These are phyloP conservation scores for Digitonthophagus gazella DNA, from an alignment of 2,888 invertebrate species.

Conservation along the genomic window DNA sequence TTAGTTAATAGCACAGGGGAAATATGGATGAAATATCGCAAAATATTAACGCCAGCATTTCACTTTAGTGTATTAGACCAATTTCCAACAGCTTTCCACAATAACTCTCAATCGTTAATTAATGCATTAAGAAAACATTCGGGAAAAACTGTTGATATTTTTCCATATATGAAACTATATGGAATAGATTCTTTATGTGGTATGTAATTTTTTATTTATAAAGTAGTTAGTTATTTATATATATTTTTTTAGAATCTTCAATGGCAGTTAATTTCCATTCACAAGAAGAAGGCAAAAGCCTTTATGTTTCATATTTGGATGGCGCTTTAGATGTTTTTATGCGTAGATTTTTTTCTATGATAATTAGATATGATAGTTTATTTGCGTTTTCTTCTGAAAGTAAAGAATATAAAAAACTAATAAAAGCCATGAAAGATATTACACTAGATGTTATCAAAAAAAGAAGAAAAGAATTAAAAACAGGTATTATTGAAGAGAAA, in stretches of 20 bases:
- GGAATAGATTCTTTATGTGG: slow-evolving; percentile 50
- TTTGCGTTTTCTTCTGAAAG: slow-evolving; percentile 31
- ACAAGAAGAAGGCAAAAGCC: slow-evolving; percentile 27
- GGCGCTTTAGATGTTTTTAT: slow-evolving; percentile 31
- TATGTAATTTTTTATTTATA: slow-evolving; percentile 27
- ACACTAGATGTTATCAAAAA: slow-evolving; percentile 29
- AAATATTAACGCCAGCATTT: slow-evolving; percentile 52
- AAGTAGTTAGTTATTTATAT: neutral
- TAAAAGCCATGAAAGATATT: slow-evolving; percentile 28
- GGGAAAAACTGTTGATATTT: slow-evolving; percentile 47
- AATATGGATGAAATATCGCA: slow-evolving; percentile 51
- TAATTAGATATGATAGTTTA: slow-evolving; percentile 30
- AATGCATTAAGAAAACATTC: slow-evolving; percentile 33
- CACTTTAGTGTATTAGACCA: slow-evolving; percentile 51
- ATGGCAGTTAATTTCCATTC: slow-evolving; percentile 33
- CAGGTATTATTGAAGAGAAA: neutral
- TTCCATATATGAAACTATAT: slow-evolving; percentile 49
- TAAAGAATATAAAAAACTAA: slow-evolving; percentile 25
- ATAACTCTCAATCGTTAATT: slow-evolving; percentile 51
- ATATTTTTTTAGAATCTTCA: slow-evolving; percentile 31
- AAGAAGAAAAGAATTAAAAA: slow-evolving; percentile 27
- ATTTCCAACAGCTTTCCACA: slow-evolving; percentile 46
- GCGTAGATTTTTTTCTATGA: slow-evolving; percentile 31
- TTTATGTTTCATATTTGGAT: slow-evolving; percentile 30
- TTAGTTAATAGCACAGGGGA: slow-evolving; percentile 31